Evolutionary conservation across 2,888 invertebrate species (phyloP), one percentile per base, ranked within the genome.

Genomic region (Drosophila crucigera): DNA sequence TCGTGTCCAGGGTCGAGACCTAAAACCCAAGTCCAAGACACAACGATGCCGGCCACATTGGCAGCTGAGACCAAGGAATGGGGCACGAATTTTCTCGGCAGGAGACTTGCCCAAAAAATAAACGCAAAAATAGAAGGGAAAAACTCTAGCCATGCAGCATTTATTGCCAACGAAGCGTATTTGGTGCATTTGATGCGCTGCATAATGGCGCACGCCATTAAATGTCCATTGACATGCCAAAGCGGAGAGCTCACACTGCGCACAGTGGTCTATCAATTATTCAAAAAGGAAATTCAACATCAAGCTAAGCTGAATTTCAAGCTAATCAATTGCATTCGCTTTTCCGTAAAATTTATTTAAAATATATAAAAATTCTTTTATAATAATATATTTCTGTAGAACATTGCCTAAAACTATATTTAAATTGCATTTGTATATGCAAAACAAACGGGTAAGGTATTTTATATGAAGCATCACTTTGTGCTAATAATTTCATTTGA

Each of bases 171-270:
- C 87, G 87, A 87, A 91, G 87, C 91, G 90, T 91, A 91, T 88
- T 89, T 91, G 91, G 91, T 84, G 89, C 91, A 89, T 91, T 91
- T 91, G 90, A 90, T 91, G 90, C 89, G 89, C 82, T 91, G 91
- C 91, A 91, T 91, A 90, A 90, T 90, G 92, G 89, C 76, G 71
- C 75, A 80, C 78, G 90, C 91, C 90, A 90, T 90, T 90, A 90
- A 90, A 91, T 90, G 91, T 91, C 91, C 90, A 90, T 91, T 91
- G 89, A 90, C 89, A 91, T 90, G 84, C 84, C 91, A 69, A 63
- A 49, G 31, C 73, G n/a, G 19, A 50, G 28, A 19, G 19, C 50
- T 62, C 59, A 22, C 67, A 55, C 39, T 39, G 39, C n/a, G 73
- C 59, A 91, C 90, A 79, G 79, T 85, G 88, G 71, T 0, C 9